phyloP scores from a whole-genome alignment of 2,797 vertebrate species.

The Myotis myotis region DNA sequence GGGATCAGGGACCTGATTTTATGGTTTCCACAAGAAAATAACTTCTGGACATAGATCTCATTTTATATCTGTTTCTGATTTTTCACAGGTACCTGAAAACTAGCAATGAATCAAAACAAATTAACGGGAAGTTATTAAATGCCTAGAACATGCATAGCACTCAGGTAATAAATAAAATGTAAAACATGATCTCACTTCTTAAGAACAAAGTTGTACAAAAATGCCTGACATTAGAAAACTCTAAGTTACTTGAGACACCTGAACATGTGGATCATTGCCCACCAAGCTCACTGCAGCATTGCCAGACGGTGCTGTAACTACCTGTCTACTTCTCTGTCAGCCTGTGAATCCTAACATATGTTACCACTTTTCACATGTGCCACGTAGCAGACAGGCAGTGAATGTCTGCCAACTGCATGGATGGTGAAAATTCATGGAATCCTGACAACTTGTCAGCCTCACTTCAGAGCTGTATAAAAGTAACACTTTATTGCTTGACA shows the following conservation, averaged over 20 bases:
- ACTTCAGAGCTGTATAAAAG: background rate
- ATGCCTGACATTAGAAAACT: background rate
- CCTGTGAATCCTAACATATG: background rate
- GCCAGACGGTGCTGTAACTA: background rate
- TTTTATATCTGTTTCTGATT: conserved; percentile 1
- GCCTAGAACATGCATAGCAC: background rate
- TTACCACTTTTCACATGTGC: background rate
- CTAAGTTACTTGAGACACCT: background rate
- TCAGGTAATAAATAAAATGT: background rate
- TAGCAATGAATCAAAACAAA: background rate
- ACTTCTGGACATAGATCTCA: background rate
- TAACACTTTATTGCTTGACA: background rate
- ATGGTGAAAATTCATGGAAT: background rate
- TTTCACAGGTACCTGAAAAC: background rate
- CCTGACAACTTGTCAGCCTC: background rate
- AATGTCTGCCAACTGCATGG: background rate
- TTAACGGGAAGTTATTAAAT: background rate
- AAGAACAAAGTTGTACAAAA: background rate
- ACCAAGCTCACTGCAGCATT: background rate
- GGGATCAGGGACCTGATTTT: background rate
- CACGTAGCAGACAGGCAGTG: accelerated
- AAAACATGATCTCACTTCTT: background rate
- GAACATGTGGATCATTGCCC: background rate
- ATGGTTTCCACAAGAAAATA: background rate
- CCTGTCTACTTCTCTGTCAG: no score